These are phyloP conservation scores for Mongoloraphidia duomilia DNA, from an alignment of 2,888 invertebrate species.

Conservation along the genomic window DNA sequence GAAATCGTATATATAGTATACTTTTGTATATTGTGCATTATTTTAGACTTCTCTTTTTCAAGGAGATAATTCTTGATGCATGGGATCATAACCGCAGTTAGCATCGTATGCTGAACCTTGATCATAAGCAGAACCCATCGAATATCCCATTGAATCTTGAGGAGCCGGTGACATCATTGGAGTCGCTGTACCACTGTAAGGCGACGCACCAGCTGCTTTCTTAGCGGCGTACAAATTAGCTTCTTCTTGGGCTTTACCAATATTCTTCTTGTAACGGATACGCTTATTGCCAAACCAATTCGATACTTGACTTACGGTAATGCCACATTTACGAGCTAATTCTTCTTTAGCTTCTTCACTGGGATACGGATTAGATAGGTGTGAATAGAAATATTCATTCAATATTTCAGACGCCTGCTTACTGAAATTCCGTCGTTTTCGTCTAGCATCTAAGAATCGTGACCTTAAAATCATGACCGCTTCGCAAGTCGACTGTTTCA, in stretches of 20 bases:
- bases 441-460: constrained; percentile 60
- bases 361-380: constrained; percentile 98
- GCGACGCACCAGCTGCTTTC: constrained; percentile 73
- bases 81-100: constrained; percentile 82
- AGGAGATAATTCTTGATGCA: constrained; percentile 76
- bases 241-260: constrained; percentile 98
- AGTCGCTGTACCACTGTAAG: constrained; percentile 76
- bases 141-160: constrained; percentile 87
- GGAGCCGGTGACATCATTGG: constrained; percentile 92
- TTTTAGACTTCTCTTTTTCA: constrained; percentile 15
- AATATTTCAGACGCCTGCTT: constrained; percentile 99
- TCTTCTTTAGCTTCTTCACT: constrained; percentile 99
- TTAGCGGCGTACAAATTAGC: constrained; percentile 98
- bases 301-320: constrained; percentile 88
- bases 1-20: constrained; percentile 14
- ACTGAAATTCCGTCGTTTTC: constrained; percentile 96
- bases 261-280: constrained; percentile 99
- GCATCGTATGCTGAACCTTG: constrained; percentile 79
- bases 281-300: constrained; percentile 99
- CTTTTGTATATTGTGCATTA: constrained; percentile 15
- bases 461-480: constrained; percentile 98
- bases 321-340: constrained; percentile 96
- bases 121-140: constrained; percentile 85
- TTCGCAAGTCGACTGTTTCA: constrained; percentile 98
- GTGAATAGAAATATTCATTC: constrained; percentile 99